Evolutionary conservation across 1,140 invertebrate species (phyloP).

Genomic region (Drosophila pseudoananassae): DNA sequence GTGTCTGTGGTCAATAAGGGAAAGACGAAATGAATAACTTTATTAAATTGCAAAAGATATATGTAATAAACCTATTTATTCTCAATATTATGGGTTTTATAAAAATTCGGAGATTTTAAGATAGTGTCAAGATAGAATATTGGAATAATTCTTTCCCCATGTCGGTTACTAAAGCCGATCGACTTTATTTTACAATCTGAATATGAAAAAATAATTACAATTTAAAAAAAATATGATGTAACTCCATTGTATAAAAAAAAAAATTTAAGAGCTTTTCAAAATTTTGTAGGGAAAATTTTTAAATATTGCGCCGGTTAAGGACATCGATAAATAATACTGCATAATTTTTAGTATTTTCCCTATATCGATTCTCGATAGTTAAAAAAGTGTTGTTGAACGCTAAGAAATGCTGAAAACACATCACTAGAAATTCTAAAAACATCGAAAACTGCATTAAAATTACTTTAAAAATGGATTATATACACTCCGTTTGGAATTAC

Average conservation of each 20-base stretch:
- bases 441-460: slow-evolving; percentile 5
- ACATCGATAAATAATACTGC: not conserved
- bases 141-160: not conserved
- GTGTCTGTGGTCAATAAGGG: not conserved
- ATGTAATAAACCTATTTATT: not conserved
- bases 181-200: no score
- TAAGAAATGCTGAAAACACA: no score
- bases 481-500: slow-evolving; percentile 73
- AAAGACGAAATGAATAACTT: not conserved
- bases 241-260: no score
- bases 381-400: no score
- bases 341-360: no score
- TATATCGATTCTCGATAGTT: no score
- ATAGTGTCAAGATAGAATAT: not conserved
- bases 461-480: slow-evolving; percentile 67
- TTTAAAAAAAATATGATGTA: no score
- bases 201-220: no score
- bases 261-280: no score
- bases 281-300: no score
- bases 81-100: not conserved
- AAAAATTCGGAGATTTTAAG: not conserved
- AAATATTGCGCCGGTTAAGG: not conserved
- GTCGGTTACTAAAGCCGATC: not conserved
- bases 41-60: slow-evolving; percentile 2
- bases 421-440: no score